Conservation (phyloP, 2,113 vertebrate species). For the Cyphomyrus plagiostoma region DNA sequence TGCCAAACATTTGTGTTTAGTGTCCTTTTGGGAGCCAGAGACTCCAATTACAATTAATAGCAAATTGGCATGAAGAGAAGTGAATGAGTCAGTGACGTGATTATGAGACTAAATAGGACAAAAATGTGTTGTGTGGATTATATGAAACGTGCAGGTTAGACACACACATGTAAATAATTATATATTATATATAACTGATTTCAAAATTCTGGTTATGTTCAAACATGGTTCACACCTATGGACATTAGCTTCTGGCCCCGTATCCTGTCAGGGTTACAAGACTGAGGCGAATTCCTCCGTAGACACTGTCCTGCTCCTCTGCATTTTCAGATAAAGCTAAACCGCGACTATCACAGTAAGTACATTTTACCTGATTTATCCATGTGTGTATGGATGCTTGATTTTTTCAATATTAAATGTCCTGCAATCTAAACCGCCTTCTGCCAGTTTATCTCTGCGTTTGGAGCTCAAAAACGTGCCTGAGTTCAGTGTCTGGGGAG, state of each 20-base stretch:
- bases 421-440: not conserved
- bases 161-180: too few relatives aligned
- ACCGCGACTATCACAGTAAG: not conserved
- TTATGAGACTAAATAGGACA: not conserved
- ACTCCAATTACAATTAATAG: not conserved
- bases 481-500: not conserved
- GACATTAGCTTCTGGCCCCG: not conserved
- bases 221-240: not conserved
- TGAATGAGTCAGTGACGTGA: not conserved
- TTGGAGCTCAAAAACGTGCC: not conserved
- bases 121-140: not conserved
- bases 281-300: not conserved
- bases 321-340: not conserved
- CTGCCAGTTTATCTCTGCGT: not conserved
- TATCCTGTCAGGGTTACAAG: not conserved
- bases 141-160: not conserved
- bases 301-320: not conserved
- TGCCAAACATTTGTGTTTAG: not conserved
- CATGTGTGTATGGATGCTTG: not conserved
- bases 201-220: not conserved
- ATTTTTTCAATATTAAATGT: not conserved
- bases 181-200: not conserved
- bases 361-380: not conserved
- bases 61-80: not conserved
- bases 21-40: not conserved